These are phyloP conservation scores for Bucorvus abyssinicus DNA, from an alignment of 2,797 vertebrate genomes.

Conservation along the genomic window DNA sequence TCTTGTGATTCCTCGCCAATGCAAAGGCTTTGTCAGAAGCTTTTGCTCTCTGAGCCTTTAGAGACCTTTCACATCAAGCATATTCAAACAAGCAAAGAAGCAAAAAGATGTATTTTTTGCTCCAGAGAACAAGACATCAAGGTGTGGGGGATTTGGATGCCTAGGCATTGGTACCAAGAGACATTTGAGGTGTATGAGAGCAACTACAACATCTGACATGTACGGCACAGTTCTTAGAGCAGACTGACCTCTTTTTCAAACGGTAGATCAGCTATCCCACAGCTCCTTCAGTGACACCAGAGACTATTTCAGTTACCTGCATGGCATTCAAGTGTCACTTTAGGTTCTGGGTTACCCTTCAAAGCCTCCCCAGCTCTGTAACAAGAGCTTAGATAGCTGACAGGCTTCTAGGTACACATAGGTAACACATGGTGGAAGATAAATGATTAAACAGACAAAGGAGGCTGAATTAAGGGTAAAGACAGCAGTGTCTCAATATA, in stretches of 20 bases:
- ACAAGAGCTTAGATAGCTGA: background rate
- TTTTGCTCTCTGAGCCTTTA: background rate
- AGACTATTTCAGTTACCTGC: background rate
- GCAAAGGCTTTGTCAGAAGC: background rate
- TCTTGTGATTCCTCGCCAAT: background rate
- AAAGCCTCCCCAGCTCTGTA: background rate
- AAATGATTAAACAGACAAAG: background rate
- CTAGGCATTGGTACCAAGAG: background rate
- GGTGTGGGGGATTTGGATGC: background rate
- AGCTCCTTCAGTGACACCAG: background rate
- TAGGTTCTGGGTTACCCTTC: background rate
- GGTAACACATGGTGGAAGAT: background rate
- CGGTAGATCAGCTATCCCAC: background rate
- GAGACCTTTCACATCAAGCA: background rate
- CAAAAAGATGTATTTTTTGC: background rate
- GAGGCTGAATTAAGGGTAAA: background rate
- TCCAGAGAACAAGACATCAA: background rate
- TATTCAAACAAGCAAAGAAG: background rate
- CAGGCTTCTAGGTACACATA: background rate
- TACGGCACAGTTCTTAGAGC: rapidly evolving
- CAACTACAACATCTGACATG: background rate
- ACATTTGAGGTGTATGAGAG: background rate
- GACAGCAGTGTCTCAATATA: background rate
- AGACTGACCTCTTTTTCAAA: background rate
- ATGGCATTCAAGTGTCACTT: background rate